Conservation (phyloP, 2,113 vertebrate genomes). For the Mirounga angustirostris region DNA sequence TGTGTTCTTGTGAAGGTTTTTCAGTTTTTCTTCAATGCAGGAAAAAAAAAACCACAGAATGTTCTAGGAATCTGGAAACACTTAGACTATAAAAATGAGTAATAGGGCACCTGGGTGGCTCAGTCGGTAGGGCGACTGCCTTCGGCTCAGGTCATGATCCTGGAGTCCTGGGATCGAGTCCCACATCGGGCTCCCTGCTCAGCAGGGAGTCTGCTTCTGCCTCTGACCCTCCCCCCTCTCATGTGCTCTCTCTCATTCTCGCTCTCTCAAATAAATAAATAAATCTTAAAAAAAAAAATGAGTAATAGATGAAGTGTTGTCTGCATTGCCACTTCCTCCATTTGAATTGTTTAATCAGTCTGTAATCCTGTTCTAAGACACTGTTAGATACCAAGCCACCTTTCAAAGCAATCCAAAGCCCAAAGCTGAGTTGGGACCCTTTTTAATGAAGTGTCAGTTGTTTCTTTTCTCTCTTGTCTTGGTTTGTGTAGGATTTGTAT, state of each 20-base stretch:
- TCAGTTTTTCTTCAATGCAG: not conserved
- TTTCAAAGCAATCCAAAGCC: not conserved
- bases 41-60: constrained; percentile 25
- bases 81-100: constrained; percentile 29
- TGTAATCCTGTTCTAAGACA: not conserved
- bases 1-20: not conserved
- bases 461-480: not conserved
- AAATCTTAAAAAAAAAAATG: not conserved
- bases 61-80: constrained; percentile 52
- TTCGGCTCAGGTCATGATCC: no score
- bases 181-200: no score
- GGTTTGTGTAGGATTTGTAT: not conserved
- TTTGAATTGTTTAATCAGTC: not conserved
- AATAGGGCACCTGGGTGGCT: not conserved
- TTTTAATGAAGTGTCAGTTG: not conserved
- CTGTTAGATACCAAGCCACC: not conserved
- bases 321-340: not conserved
- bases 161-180: no score
- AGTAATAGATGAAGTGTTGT: not conserved
- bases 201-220: no score
- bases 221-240: no score
- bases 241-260: no score
- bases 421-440: not conserved
- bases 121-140: no score
- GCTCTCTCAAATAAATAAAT: no score